Evolutionary conservation across 2,113 vertebrate genomes (phyloP).

Genomic region (Tympanuchus pallidicinctus): DNA sequence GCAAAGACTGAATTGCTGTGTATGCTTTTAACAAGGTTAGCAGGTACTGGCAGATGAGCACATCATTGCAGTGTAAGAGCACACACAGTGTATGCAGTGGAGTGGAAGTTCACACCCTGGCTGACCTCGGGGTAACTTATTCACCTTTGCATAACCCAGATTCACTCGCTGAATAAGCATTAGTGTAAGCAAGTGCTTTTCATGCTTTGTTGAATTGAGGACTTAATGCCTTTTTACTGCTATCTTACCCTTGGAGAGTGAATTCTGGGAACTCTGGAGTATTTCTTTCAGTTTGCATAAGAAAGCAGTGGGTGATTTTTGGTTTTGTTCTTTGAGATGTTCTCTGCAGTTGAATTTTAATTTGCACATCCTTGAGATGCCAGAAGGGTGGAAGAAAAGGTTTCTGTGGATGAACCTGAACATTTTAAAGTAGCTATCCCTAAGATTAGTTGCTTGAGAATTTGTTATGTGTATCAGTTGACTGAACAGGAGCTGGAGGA

Average conservation of each 20-base stretch:
- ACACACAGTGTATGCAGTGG: background rate
- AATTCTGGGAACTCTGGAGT: background rate
- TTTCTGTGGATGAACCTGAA: background rate
- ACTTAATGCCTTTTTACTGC: slow-evolving; percentile 39
- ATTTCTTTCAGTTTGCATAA: background rate
- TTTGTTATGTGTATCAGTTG: background rate
- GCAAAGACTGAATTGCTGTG: background rate
- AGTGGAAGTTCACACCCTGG: slow-evolving; percentile 50
- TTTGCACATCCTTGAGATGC: background rate
- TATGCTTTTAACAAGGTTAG: background rate
- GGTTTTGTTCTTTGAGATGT: background rate
- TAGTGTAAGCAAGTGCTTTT: slow-evolving; percentile 48
- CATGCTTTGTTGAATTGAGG: slow-evolving; percentile 44
- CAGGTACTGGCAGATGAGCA: background rate
- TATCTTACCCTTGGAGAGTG: background rate
- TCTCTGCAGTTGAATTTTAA: slow-evolving; percentile 15
- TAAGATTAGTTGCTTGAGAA: slow-evolving; percentile 11
- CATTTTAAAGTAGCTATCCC: background rate
- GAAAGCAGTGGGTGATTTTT: background rate
- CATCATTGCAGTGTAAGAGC: background rate
- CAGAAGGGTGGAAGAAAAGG: background rate
- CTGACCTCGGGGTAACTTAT: slow-evolving; percentile 43
- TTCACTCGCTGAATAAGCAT: background rate
- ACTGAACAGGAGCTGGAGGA: background rate
- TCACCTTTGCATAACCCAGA: slow-evolving; percentile 59